Conservation (phyloP, 2,113 vertebrate genomes). For the Vidua macroura region DNA sequence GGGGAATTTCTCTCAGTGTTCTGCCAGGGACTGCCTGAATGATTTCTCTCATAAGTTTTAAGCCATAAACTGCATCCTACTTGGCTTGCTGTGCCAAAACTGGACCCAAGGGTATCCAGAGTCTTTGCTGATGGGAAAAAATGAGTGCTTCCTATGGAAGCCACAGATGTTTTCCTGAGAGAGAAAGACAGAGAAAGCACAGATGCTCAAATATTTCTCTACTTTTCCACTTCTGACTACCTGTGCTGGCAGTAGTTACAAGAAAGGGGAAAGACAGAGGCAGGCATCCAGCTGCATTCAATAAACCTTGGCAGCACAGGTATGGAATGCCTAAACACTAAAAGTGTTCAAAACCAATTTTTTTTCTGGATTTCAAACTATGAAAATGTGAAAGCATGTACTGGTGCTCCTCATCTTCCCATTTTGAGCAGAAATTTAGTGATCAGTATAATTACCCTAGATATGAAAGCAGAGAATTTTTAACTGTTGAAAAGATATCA, state of each 20-base stretch:
- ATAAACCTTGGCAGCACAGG: constrained; percentile 69
- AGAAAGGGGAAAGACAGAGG: constrained; percentile 48
- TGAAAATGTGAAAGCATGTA: constrained; percentile 40
- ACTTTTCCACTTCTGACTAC: constrained; percentile 79
- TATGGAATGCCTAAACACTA: constrained; percentile 45
- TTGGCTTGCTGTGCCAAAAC: constrained; percentile 78
- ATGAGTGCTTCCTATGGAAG: constrained; percentile 82
- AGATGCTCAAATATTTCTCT: constrained; percentile 74
- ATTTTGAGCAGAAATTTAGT: neutral
- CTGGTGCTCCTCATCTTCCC: neutral
- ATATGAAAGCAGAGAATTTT: constrained; percentile 28
- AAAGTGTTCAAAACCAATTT: neutral
- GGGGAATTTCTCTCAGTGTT: constrained; percentile 72
- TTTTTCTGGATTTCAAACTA: constrained; percentile 35
- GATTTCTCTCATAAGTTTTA: constrained; percentile 76
- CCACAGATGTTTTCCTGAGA: constrained; percentile 88
- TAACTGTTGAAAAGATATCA: neutral
- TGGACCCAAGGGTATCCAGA: constrained; percentile 79
- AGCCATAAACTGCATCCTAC: constrained; percentile 91
- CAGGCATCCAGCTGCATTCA: constrained; percentile 75
- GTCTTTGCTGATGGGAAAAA: constrained; percentile 82
- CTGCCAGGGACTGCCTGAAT: constrained; percentile 74
- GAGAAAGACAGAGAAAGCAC: constrained; percentile 51
- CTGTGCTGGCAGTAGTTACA: constrained; percentile 78
- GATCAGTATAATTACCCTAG: neutral